Evolutionary conservation across 1,140 invertebrate species (phyloP).

Genomic region (Elymnias hypermnestra): DNA sequence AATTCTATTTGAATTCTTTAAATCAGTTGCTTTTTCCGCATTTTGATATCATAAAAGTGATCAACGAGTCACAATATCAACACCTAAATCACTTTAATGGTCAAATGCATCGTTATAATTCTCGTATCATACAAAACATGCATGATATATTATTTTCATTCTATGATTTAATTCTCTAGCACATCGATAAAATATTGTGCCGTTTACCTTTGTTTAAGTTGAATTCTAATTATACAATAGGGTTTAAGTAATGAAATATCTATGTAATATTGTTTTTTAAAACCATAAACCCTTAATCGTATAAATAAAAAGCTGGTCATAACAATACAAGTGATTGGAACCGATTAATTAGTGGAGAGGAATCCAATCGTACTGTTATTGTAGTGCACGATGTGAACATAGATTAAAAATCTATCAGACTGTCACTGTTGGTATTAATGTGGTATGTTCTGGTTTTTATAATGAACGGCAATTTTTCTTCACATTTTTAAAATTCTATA

Average conservation of each 20-base stretch:
- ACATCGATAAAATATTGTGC: background rate
- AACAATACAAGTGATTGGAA: background rate
- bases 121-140: background rate
- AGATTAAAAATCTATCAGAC: background rate
- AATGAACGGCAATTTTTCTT: too few species aligned
- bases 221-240: too few species aligned
- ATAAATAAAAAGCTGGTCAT: background rate
- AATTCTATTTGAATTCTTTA: too few species aligned
- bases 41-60: background rate
- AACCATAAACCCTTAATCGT: background rate
- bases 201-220: too few species aligned
- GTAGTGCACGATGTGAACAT: background rate
- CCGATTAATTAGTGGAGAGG: background rate
- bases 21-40: too few species aligned
- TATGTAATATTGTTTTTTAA: background rate
- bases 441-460: too few species aligned
- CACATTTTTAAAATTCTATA: too few species aligned
- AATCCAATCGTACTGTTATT: constrained; percentile 1
- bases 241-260: too few species aligned
- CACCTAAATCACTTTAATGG: constrained; percentile 1
- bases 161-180: background rate
- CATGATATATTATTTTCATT: background rate
- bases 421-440: too few species aligned
- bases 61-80: background rate
- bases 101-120: background rate